A percentile compares a stretch with the other conserved stretches of the same genome.
Conservation (phyloP, 2,888 invertebrate genomes). For the Phengaris arion region DNA sequence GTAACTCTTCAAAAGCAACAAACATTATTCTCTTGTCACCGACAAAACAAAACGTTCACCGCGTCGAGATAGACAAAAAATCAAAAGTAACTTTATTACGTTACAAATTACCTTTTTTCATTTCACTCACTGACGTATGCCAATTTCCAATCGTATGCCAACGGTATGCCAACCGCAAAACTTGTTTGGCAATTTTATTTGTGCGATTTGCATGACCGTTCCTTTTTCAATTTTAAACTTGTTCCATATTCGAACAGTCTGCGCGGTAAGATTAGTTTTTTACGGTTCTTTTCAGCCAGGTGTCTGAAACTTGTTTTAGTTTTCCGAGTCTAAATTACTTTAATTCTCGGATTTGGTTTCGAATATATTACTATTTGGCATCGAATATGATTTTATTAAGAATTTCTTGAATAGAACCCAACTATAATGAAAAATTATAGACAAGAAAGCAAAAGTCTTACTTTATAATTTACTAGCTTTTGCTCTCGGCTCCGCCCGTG, state of each 20-base stretch:
- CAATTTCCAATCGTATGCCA: constrained; percentile 51
- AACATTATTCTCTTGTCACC: constrained; percentile 10
- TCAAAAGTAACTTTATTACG: constrained; percentile 34
- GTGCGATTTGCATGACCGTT: constrained; percentile 64
- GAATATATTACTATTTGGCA: neutral
- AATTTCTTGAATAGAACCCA: too few species aligned
- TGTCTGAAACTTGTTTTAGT: constrained; percentile 30
- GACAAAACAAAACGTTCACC: neutral
- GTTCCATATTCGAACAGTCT: constrained; percentile 48
- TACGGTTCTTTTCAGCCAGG: constrained; percentile 41
- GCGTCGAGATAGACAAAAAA: constrained; percentile 21
- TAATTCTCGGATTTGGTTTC: constrained; percentile 20
- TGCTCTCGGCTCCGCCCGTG: too few species aligned
- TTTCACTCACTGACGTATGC: constrained; percentile 39
- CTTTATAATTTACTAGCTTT: too few species aligned
- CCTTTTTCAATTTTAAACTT: constrained; percentile 70
- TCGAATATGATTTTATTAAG: neutral
- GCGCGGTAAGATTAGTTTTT: constrained; percentile 44
- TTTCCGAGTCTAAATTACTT: constrained; percentile 21
- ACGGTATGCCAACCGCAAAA: constrained; percentile 41
- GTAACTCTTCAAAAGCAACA: neutral
- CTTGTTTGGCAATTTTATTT: constrained; percentile 54
- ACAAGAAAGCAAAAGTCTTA: too few species aligned
- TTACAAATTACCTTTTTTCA: constrained; percentile 39
- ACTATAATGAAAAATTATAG: too few species aligned